A percentile compares a stretch with the other conserved stretches of the same genome.
Conservation (phyloP, 2,888 invertebrate genomes). For the Cataglyphis livida region DNA sequence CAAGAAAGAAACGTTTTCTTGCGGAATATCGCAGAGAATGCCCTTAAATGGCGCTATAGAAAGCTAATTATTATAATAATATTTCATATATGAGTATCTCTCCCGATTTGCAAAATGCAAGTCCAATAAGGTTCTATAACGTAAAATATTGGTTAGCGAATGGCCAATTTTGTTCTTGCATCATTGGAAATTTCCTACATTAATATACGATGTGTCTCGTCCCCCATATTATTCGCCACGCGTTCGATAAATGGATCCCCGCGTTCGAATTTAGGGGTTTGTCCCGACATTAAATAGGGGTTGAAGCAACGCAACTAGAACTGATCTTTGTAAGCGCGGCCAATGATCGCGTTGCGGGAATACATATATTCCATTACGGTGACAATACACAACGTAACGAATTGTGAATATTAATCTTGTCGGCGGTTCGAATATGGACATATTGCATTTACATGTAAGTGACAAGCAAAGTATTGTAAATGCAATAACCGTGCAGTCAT, state of each 20-base stretch:
- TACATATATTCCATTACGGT: conserved; percentile 47
- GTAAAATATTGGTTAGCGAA: conserved; percentile 46
- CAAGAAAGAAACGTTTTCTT: neutral
- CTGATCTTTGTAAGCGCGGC: conserved; percentile 66
- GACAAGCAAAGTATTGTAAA: neutral
- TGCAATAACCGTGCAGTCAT: neutral
- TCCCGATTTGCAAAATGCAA: conserved; percentile 40
- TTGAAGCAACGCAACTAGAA: conserved; percentile 58
- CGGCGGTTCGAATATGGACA: neutral
- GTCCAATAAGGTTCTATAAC: conserved; percentile 45
- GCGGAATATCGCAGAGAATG: neutral
- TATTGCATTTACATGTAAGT: neutral
- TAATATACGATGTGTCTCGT: conserved; percentile 50
- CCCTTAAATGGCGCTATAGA: neutral
- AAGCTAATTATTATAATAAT: conserved; percentile 59
- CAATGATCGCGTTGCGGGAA: conserved; percentile 59
- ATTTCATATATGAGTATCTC: conserved; percentile 15
- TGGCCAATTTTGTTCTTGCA: conserved; percentile 56
- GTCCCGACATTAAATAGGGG: conserved; percentile 61
- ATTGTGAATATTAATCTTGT: conserved; percentile 4
- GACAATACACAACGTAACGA: conserved; percentile 38
- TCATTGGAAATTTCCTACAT: conserved; percentile 68
- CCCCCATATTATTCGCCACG: conserved; percentile 49
- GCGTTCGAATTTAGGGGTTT: conserved; percentile 64
- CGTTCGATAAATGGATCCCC: conserved; percentile 67